Conservation (phyloP, 2,113 vertebrate species). For the Centropus unirufus region DNA sequence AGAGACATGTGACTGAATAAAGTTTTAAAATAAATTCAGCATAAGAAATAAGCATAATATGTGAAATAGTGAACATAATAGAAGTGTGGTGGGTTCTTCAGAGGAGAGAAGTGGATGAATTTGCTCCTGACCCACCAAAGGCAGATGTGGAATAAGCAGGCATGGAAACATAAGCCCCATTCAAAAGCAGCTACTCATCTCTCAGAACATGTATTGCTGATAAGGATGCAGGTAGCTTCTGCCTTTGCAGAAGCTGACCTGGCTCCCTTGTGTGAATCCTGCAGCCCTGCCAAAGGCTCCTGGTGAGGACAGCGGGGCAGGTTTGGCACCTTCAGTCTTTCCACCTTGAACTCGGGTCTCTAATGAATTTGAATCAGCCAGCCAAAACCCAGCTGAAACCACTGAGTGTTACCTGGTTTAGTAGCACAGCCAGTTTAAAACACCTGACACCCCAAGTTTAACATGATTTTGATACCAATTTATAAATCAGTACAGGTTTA, state of each 20-base stretch:
- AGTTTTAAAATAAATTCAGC: slow-evolving; percentile 1
- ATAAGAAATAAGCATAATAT: neutral
- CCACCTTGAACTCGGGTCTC: neutral
- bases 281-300: neutral
- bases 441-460: fast-evolving
- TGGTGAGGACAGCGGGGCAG: fast-evolving
- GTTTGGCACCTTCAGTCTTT: neutral
- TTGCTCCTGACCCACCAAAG: neutral
- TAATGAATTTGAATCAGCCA: neutral
- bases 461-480: neutral
- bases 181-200: neutral
- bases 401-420: neutral
- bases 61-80: neutral
- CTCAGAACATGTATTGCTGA: neutral
- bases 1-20: neutral
- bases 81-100: neutral
- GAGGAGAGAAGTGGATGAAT: neutral
- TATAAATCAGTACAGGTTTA: neutral
- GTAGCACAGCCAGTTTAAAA: neutral
- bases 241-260: neutral
- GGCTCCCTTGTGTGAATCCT: fast-evolving
- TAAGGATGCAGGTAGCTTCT: neutral
- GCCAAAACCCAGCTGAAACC: neutral
- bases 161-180: neutral
- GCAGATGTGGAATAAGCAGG: neutral